A percentile compares a stretch with the other conserved stretches of the same genome.
Evolutionary conservation across 2,888 invertebrate species (phyloP).

Genomic region (Tachina fera): DNA sequence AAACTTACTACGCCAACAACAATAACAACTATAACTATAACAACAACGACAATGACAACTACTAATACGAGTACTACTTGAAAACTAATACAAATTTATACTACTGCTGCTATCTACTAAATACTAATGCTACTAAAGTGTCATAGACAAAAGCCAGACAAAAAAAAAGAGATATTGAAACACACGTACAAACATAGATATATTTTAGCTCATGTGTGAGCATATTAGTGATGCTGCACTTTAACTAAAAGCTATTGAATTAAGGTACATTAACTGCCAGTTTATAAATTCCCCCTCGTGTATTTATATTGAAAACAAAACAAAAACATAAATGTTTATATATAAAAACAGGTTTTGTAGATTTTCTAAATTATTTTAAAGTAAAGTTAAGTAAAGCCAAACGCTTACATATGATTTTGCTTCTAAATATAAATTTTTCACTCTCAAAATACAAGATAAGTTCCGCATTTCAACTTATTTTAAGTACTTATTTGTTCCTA

Average conservation of each 20-base stretch:
- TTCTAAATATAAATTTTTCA: not conserved
- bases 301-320: too few relatives aligned
- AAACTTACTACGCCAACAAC: constrained; percentile 37
- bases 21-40: not conserved
- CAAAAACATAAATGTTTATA: too few relatives aligned
- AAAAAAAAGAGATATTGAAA: not conserved
- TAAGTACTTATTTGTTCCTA: not conserved
- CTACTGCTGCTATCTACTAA: constrained; percentile 12
- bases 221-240: not conserved
- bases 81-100: not conserved
- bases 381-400: too few relatives aligned
- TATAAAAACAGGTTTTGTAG: too few relatives aligned
- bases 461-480: not conserved
- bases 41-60: not conserved
- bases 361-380: too few relatives aligned
- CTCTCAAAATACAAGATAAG: not conserved
- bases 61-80: not conserved
- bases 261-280: too few relatives aligned
- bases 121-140: constrained; percentile 29
- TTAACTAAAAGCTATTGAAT: too few relatives aligned
- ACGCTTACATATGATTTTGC: too few relatives aligned
- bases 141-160: constrained; percentile 35
- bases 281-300: too few relatives aligned
- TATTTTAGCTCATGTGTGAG: not conserved
- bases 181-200: not conserved